A percentile compares a stretch with the other conserved stretches of the same genome.
Evolutionary conservation across 2,888 invertebrate genomes (phyloP).

Genomic region (Lasioglossum vierecki): DNA sequence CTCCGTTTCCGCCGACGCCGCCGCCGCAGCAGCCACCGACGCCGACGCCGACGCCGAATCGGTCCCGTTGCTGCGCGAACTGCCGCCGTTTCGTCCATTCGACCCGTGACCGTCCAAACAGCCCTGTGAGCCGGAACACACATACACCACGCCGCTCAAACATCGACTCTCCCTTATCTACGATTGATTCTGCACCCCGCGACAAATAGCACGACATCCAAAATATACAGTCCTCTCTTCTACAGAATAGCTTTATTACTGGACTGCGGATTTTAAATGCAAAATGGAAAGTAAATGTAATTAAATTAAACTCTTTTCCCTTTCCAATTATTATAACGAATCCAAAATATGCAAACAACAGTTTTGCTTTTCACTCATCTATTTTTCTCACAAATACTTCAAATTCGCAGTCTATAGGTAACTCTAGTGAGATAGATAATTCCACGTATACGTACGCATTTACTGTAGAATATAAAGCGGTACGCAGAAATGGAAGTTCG

Average conservation of each 20-base stretch:
- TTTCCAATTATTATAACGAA: too few relatives aligned
- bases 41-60: slow-evolving; percentile 69
- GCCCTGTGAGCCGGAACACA: slow-evolving; percentile 69
- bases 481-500: too few relatives aligned
- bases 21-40: slow-evolving; percentile 52
- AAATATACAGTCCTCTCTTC: not conserved
- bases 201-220: not conserved
- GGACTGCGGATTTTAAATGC: too few relatives aligned
- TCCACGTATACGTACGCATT: too few relatives aligned
- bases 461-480: too few relatives aligned
- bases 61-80: slow-evolving; percentile 76
- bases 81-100: slow-evolving; percentile 69
- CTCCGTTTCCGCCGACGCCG: slow-evolving; percentile 31
- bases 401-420: too few relatives aligned
- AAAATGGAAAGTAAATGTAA: too few relatives aligned
- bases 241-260: not conserved
- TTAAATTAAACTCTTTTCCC: too few relatives aligned
- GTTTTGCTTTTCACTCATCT: too few relatives aligned
- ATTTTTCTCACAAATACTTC: too few relatives aligned
- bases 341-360: too few relatives aligned
- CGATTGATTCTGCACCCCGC: not conserved
- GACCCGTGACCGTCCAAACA: slow-evolving; percentile 79
- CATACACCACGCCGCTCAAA: not conserved
- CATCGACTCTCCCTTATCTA: slow-evolving; percentile 1
- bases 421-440: too few relatives aligned